Base-by-base conservation (phyloP, 2,888 invertebrate species). In the Sesia apiformis region DNA sequence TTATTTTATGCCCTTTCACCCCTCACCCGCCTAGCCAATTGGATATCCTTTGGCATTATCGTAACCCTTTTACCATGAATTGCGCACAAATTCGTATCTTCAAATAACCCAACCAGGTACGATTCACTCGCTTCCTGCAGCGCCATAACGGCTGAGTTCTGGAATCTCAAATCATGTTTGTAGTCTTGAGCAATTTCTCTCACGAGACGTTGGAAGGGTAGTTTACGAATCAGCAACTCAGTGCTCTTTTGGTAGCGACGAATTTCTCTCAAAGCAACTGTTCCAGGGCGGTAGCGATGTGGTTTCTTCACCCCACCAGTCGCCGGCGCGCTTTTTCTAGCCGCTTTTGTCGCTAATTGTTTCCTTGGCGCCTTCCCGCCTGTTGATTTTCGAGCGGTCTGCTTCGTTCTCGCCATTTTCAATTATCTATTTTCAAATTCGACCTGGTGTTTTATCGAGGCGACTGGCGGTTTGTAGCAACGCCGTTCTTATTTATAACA, bases 1-100 rank as follows among this genome's bases (percentile, higher is more conserved):
- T 23, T 52, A 52, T 7, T 38, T 60, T 65, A 84, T 3, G 84
- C 78, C 4, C 85, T 61, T 56, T 85, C 85, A 0, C 86, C 86
- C 0, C 84, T 68, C 0, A 86, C 78, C 52, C 86, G 60, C 43
- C 86, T 62, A 3, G 86, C 85, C 8, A 85, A 54, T 60, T 85
- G 85, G 0, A 84, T 75, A 58, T 84, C 84, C 43, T 83, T 84
- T 0, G 85, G 86, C 85, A 86, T 85, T 0, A 85, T 84, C 0
- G 85, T 87, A 0, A 87, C 84, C 3, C 86, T 62, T 50, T 80
- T 85, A 0, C 84, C 95, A 67, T 95, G 94, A 63, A 95, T 94
- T 43, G 94, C 94, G 74, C 94, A 94, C 65, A 95, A 79, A 73
- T 95, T 95, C 39, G 94, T 95, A 67, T 94, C 94, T 72, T 94